phyloP scores from a whole-genome alignment of 1,140 invertebrate species.

The Drosophila chauvacae region DNA sequence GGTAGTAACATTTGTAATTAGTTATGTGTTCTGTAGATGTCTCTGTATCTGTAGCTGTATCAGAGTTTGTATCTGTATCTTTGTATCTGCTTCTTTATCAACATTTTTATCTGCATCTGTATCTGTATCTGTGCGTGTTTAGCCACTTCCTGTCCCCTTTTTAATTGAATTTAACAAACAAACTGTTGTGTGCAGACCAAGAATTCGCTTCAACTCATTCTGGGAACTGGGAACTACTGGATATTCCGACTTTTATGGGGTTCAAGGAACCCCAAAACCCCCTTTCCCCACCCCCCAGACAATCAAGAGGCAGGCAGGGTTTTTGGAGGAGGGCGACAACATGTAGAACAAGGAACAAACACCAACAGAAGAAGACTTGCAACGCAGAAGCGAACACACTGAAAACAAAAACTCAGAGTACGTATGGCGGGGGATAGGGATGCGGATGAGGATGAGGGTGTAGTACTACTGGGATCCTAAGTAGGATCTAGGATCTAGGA shows the following conservation, averaged over 20 bases:
- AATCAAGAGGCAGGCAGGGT: conserved; percentile 3
- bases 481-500: neutral
- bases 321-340: conserved; percentile 19
- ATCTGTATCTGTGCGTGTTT: neutral
- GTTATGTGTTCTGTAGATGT: neutral
- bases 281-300: neutral
- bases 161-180: neutral
- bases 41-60: neutral
- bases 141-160: conserved; percentile 6
- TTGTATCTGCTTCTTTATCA: neutral
- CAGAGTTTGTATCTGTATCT: neutral
- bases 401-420: conserved; percentile 30
- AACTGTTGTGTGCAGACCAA: conserved; percentile 9
- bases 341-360: conserved; percentile 45
- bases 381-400: conserved; percentile 41
- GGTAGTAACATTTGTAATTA: neutral
- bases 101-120: neutral
- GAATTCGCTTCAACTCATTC: neutral
- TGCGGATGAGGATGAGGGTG: neutral
- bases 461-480: neutral
- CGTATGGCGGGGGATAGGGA: neutral
- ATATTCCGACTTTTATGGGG: neutral
- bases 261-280: neutral
- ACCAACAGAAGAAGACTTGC: conserved; percentile 55
- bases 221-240: neutral